phyloP scores from a whole-genome alignment of 2,888 invertebrate species.

The Spicauda simplicius region DNA sequence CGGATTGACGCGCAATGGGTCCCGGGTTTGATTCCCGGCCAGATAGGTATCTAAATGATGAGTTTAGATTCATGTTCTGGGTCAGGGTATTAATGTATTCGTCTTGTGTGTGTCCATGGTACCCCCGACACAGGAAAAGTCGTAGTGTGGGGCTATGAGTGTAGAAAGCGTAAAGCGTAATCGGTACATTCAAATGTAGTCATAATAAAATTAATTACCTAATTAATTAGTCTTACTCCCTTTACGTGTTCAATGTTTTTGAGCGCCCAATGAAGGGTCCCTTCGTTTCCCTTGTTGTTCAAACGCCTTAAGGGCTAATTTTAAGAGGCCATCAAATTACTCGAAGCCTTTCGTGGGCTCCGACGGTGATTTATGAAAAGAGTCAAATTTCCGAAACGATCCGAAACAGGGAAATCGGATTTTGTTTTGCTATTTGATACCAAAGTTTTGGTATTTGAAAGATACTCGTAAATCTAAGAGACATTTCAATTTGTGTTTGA shows the following conservation, averaged over 20 bases:
- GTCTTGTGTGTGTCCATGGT: too few relatives aligned
- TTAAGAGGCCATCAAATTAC: slow-evolving; percentile 65
- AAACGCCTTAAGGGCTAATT: slow-evolving; percentile 61
- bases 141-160: too few relatives aligned
- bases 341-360: slow-evolving; percentile 55
- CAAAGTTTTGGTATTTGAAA: background rate
- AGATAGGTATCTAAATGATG: too few relatives aligned
- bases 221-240: slow-evolving; percentile 26
- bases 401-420: slow-evolving; percentile 42
- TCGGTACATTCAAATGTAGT: slow-evolving; percentile 12
- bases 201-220: slow-evolving; percentile 13
- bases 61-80: too few relatives aligned
- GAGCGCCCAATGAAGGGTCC: slow-evolving; percentile 46
- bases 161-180: background rate
- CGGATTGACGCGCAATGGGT: too few relatives aligned
- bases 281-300: slow-evolving; percentile 57
- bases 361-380: slow-evolving; percentile 56
- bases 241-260: slow-evolving; percentile 41
- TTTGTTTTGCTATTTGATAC: slow-evolving; percentile 34
- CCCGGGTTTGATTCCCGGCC: too few relatives aligned
- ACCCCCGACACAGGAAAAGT: too few relatives aligned
- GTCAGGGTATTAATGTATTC: too few relatives aligned
- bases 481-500: too few relatives aligned
- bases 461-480: too few relatives aligned
- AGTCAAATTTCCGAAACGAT: slow-evolving; percentile 46